Conservation (phyloP, 2,113 vertebrate species). For the Callionymus lyra region DNA sequence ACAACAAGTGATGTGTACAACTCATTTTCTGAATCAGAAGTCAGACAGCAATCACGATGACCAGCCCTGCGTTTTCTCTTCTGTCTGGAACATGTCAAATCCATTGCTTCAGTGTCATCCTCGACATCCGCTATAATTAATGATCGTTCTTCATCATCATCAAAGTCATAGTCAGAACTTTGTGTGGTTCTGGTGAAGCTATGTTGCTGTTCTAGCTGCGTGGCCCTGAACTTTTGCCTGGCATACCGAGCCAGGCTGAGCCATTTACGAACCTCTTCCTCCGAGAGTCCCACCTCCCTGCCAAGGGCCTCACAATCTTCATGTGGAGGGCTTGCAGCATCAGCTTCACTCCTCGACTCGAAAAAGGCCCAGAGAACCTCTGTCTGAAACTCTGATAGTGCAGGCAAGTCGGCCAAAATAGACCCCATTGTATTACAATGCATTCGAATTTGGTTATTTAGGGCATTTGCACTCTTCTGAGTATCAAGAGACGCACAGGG, state of each 20-base stretch:
- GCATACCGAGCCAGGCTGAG: slow-evolving; percentile 51
- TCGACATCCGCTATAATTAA: slow-evolving; percentile 64
- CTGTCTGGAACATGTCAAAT: slow-evolving; percentile 55
- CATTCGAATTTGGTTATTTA: slow-evolving; percentile 45
- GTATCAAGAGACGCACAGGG: slow-evolving; percentile 39
- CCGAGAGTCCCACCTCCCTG: slow-evolving; percentile 65
- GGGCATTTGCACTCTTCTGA: slow-evolving; percentile 52
- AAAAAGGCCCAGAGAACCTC: slow-evolving; percentile 71
- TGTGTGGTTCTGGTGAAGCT: slow-evolving; percentile 9
- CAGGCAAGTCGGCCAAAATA: slow-evolving; percentile 40
- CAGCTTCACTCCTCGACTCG: slow-evolving; percentile 65
- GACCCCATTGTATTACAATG: slow-evolving; percentile 21
- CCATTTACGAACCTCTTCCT: slow-evolving; percentile 65
- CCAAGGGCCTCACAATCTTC: slow-evolving; percentile 71
- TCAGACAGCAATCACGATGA: slow-evolving; percentile 56
- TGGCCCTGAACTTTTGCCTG: slow-evolving; percentile 46
- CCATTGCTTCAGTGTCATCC: slow-evolving; percentile 57
- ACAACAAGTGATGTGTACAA: slow-evolving; percentile 70
- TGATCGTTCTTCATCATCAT: slow-evolving; percentile 59
- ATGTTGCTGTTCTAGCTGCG: slow-evolving; percentile 12
- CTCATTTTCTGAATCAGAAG: slow-evolving; percentile 68
- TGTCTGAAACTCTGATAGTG: slow-evolving; percentile 67
- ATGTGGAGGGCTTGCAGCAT: slow-evolving; percentile 60
- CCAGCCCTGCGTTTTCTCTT: slow-evolving; percentile 45
- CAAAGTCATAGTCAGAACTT: slow-evolving; percentile 41